phyloP scores from a whole-genome alignment of 2,113 vertebrate genomes.

The Labrus mixtus region DNA sequence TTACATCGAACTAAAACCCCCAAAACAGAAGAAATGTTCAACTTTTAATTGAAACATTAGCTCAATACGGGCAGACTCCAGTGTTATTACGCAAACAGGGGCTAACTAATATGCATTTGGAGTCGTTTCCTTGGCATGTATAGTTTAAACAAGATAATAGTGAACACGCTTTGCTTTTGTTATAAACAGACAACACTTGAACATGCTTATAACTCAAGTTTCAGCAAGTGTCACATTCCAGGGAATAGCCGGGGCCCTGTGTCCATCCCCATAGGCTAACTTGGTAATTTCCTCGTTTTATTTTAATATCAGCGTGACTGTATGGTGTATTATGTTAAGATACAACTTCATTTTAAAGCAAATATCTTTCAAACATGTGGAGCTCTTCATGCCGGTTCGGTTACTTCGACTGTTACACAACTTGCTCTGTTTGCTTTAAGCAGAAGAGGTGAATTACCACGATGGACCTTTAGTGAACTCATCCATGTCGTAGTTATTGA shows the following conservation, averaged over 20 bases:
- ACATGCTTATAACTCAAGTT: neutral
- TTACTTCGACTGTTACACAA: slow-evolving; percentile 7
- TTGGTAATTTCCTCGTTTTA: neutral
- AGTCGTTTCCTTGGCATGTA: neutral
- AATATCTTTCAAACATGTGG: neutral
- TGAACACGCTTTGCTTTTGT: accelerated
- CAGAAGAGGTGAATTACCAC: neutral
- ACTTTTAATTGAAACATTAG: neutral
- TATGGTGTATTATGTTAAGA: neutral
- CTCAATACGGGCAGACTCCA: neutral
- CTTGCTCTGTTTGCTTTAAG: neutral
- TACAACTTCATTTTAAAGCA: no score
- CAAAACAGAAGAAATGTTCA: no score
- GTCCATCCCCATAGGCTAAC: neutral
- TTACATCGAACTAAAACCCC: accelerated
- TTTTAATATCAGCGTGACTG: accelerated
- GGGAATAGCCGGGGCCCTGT: slow-evolving; percentile 41
- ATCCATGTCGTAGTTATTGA: neutral
- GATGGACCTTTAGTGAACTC: slow-evolving; percentile 17
- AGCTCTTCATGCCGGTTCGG: neutral
- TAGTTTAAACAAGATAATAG: neutral
- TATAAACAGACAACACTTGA: neutral
- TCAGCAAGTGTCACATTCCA: neutral
- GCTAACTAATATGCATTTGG: neutral
- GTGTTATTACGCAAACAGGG: slow-evolving; percentile 47